These are phyloP conservation scores for Enteromius unitaeniatus DNA, from an alignment of 2,797 vertebrate genomes.

Conservation along the genomic window DNA sequence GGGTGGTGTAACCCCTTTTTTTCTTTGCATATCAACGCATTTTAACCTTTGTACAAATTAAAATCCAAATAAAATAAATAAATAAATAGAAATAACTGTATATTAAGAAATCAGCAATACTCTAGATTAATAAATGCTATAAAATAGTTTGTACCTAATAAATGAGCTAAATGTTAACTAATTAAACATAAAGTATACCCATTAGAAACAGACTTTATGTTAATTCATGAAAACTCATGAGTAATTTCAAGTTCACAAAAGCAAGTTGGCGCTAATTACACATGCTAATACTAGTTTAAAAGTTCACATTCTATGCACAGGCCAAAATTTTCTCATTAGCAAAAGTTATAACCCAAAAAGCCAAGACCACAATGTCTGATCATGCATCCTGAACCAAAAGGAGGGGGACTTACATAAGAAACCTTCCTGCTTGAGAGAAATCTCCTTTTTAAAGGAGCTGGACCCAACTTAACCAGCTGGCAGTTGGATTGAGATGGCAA, in stretches of 20 bases:
- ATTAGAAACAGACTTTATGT: neutral
- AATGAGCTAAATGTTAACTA: neutral
- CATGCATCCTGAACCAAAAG: constrained; percentile 33
- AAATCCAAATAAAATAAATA: neutral
- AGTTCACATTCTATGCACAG: constrained; percentile 9
- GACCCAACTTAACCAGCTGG: constrained; percentile 57
- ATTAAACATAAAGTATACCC: neutral
- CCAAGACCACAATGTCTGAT: constrained; percentile 51
- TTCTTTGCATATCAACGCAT: neutral
- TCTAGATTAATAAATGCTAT: neutral
- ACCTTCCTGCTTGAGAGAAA: constrained; percentile 51
- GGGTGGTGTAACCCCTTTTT: neutral
- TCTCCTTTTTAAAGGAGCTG: constrained; percentile 47
- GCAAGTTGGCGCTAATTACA: constrained; percentile 32
- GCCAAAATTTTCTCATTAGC: constrained; percentile 55
- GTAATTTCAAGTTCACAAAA: constrained; percentile 14
- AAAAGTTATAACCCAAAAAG: constrained; percentile 45
- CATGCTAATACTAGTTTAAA: constrained; percentile 30
- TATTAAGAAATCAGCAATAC: neutral
- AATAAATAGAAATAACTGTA: neutral
- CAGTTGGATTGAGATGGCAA: constrained; percentile 61
- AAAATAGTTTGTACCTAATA: neutral
- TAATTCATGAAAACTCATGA: neutral
- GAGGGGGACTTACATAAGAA: constrained; percentile 54
- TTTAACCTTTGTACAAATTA: neutral